These are phyloP conservation scores for Dendroctonus valens DNA, from an alignment of 1,140 invertebrate species.

Conservation along the genomic window DNA sequence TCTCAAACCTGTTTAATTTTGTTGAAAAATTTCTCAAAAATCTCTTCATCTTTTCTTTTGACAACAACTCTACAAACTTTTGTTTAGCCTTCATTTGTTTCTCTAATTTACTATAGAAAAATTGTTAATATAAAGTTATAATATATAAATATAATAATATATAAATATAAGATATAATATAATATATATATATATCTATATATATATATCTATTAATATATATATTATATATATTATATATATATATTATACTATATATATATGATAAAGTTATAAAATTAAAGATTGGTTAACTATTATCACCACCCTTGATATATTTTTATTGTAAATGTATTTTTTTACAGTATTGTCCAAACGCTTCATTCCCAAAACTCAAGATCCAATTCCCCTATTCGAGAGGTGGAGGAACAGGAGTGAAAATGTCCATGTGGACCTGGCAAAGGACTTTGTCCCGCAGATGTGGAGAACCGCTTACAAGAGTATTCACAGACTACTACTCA, in stretches of 20 bases:
- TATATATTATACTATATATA: too few species aligned
- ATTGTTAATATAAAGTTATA: too few species aligned
- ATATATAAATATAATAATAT: too few species aligned
- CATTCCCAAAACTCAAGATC: constrained; percentile 22
- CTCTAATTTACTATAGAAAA: too few species aligned
- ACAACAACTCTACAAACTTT: background rate
- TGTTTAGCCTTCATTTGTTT: background rate
- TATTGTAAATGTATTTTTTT: background rate
- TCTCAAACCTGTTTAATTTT: background rate
- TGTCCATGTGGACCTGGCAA: constrained; percentile 42
- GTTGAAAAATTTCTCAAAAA: background rate
- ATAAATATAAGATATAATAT: too few species aligned
- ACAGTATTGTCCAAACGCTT: constrained; percentile 14
- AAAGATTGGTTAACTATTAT: too few species aligned
- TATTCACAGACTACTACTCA: constrained; percentile 46
- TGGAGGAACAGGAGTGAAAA: constrained; percentile 18
- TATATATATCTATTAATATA: too few species aligned
- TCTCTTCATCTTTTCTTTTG: background rate
- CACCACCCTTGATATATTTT: too few species aligned
- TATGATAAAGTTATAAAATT: too few species aligned
- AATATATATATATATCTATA: too few species aligned
- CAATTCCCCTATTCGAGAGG: constrained; percentile 13
- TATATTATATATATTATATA: too few species aligned
- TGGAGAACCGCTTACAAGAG: constrained; percentile 42
- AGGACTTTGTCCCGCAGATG: constrained; percentile 40